Percentiles rank a stretch among this genome's conserved stretches.
phyloP scores from a whole-genome alignment of 2,797 vertebrate genomes.

The Sebastes taczanowskii region DNA sequence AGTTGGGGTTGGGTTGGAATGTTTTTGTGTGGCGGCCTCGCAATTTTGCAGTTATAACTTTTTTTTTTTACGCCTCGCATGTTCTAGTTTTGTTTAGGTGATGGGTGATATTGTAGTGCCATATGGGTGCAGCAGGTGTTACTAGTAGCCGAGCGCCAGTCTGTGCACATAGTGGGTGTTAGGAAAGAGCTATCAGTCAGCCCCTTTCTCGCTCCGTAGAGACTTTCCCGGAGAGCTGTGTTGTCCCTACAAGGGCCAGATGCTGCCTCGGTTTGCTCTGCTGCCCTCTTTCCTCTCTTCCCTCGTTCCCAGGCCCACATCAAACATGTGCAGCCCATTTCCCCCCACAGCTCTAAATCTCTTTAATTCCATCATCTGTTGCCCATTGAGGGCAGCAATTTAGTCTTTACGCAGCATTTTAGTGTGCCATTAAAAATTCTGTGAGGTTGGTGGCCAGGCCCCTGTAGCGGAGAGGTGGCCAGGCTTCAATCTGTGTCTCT shows the following conservation, averaged over 20 bases:
- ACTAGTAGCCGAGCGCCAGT: slow-evolving; percentile 57
- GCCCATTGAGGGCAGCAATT: slow-evolving; percentile 83
- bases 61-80: slow-evolving; percentile 34
- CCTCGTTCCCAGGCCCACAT: slow-evolving; percentile 71
- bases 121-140: slow-evolving; percentile 77
- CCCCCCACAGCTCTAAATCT: slow-evolving; percentile 80
- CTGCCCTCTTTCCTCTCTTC: slow-evolving; percentile 67
- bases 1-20: slow-evolving; percentile 52
- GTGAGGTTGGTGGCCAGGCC: slow-evolving; percentile 71
- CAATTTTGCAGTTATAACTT: slow-evolving; percentile 54
- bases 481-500: slow-evolving; percentile 54
- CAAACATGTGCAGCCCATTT: slow-evolving; percentile 73
- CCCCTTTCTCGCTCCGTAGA: slow-evolving; percentile 50
- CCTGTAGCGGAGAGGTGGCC: slow-evolving; percentile 64
- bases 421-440: slow-evolving; percentile 82
- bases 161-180: slow-evolving; percentile 48
- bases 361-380: slow-evolving; percentile 87
- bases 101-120: slow-evolving; percentile 55
- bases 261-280: slow-evolving; percentile 72
- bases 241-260: slow-evolving; percentile 72
- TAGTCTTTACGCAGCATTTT: slow-evolving; percentile 78
- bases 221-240: slow-evolving; percentile 61
- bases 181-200: slow-evolving; percentile 64
- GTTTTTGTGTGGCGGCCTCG: slow-evolving; percentile 49
- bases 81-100: slow-evolving; percentile 65